Conservation (phyloP, 2,113 vertebrate species). For the Deroptyus accipitrinus region DNA sequence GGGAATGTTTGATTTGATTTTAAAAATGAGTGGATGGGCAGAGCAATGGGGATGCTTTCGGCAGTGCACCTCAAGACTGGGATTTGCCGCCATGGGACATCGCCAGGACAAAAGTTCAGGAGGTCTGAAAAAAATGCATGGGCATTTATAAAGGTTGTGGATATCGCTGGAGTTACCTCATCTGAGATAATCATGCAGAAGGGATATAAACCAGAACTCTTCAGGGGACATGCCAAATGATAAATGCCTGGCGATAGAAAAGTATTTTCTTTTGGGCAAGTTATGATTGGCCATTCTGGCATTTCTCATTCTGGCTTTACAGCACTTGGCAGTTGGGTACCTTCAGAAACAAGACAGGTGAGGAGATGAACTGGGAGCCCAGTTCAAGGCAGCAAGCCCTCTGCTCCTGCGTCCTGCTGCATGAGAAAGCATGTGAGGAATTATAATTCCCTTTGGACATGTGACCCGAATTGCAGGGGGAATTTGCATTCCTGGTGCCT, state of each 20-base stretch:
- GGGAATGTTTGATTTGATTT: not conserved
- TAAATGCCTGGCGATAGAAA: not conserved
- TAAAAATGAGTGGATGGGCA: not conserved
- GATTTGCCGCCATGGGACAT: not conserved
- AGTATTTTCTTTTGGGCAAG: slow-evolving; percentile 15
- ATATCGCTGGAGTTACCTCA: not conserved
- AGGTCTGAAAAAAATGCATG: not conserved
- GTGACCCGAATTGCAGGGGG: slow-evolving; percentile 31
- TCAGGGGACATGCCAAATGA: not conserved
- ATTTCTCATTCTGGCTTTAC: not conserved
- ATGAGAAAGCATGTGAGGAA: slow-evolving; percentile 54
- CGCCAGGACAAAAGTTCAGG: accelerated
- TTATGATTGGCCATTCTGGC: not conserved
- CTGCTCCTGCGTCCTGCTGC: not conserved
- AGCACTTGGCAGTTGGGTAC: not conserved
- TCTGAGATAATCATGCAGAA: slow-evolving; percentile 18
- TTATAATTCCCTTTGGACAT: slow-evolving; percentile 56
- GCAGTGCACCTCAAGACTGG: not conserved
- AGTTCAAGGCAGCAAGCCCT: not conserved
- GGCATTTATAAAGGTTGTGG: not conserved
- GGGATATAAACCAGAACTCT: not conserved
- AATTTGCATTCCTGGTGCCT: slow-evolving; percentile 55
- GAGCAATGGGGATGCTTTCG: not conserved
- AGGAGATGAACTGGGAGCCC: not conserved
- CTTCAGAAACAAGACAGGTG: not conserved